phyloP scores from a whole-genome alignment of 2,888 invertebrate species.

The Spialia ferax region DNA sequence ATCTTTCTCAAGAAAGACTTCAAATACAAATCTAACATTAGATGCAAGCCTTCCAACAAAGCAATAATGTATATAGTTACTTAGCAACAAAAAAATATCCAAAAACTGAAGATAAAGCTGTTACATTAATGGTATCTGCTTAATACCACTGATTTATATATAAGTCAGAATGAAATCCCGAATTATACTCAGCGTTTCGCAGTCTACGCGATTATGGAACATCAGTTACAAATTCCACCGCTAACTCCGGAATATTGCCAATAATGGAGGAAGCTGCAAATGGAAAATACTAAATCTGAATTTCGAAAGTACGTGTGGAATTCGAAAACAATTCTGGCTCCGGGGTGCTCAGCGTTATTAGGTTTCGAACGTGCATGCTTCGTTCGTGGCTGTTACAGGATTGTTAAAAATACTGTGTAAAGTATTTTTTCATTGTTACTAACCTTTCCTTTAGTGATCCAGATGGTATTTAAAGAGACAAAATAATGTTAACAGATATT shows the following conservation, averaged over 20 bases:
- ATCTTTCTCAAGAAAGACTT: too few species aligned
- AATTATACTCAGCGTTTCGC: neutral
- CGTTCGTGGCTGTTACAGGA: neutral
- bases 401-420: neutral
- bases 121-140: too few species aligned
- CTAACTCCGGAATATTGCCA: constrained; percentile 23
- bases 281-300: constrained; percentile 10
- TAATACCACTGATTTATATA: neutral
- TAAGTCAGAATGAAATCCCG: neutral
- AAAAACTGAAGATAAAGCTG: too few species aligned
- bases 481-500: too few species aligned
- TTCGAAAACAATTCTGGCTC: constrained; percentile 4
- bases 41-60: too few species aligned
- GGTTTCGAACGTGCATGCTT: neutral
- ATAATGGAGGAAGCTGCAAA: constrained; percentile 15
- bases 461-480: too few species aligned
- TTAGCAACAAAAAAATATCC: too few species aligned
- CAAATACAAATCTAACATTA: too few species aligned
- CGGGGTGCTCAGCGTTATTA: neutral
- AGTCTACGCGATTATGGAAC: constrained; percentile 7
- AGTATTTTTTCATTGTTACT: too few species aligned
- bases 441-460: too few species aligned
- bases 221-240: neutral
- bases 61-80: too few species aligned
- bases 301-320: neutral